phyloP scores from a whole-genome alignment of 1,140 invertebrate genomes.

The Diploscapter pachys region DNA sequence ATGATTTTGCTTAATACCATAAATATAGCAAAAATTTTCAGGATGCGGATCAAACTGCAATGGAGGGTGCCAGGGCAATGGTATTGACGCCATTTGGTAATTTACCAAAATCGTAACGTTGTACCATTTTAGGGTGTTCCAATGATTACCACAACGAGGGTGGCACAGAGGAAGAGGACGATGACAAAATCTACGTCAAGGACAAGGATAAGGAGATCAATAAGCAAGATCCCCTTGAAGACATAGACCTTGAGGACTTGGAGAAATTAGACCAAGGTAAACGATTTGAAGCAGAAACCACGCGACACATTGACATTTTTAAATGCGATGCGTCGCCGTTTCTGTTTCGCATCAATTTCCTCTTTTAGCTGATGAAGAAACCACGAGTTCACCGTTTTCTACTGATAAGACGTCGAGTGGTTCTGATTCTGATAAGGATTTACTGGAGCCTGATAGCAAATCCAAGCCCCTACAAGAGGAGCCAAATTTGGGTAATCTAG shows the following conservation, averaged over 20 bases:
- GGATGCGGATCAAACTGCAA: conserved; percentile 11
- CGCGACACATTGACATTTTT: too few species aligned
- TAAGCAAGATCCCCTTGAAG: conserved; percentile 32
- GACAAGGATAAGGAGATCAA: conserved; percentile 23
- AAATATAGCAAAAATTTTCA: conserved; percentile 11
- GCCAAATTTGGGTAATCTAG: too few species aligned
- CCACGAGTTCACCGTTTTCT: neutral
- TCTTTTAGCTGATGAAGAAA: neutral
- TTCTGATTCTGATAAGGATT: too few species aligned
- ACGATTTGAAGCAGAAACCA: too few species aligned
- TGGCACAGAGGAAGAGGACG: conserved; percentile 13
- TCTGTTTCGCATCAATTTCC: too few species aligned
- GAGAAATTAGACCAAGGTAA: conserved; percentile 25
- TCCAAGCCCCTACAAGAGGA: too few species aligned
- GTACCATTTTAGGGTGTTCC: too few species aligned
- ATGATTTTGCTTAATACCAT: too few species aligned
- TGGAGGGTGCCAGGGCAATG: conserved; percentile 14
- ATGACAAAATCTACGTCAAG: conserved; percentile 10
- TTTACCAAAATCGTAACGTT: neutral
- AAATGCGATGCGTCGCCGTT: too few species aligned
- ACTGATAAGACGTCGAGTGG: neutral
- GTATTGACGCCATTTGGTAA: conserved; percentile 23
- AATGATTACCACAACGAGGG: conserved; percentile 20
- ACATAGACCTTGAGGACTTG: conserved; percentile 29
- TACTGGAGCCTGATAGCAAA: too few species aligned